Conservation (phyloP, 1,140 invertebrate genomes). For the Saccostrea cuccullata region DNA sequence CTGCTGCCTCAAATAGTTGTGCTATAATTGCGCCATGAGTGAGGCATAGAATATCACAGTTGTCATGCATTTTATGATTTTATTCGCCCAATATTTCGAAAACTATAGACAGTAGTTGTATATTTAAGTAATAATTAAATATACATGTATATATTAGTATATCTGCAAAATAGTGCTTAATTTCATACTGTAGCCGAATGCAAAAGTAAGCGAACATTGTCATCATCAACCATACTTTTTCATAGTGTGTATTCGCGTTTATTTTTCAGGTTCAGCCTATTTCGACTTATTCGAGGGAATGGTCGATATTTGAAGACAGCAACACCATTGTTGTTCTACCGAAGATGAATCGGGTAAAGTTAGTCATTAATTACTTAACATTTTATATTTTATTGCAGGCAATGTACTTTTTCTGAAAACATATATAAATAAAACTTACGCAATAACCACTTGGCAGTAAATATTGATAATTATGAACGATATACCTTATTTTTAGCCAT, state of each 20-base stretch:
- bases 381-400: neutral
- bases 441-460: neutral
- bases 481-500: too few species aligned
- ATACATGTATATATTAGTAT: neutral
- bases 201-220: neutral
- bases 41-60: too few species aligned
- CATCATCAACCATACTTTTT: neutral
- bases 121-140: neutral
- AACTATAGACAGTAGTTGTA: neutral
- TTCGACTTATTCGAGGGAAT: neutral
- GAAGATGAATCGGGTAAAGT: neutral
- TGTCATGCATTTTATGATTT: too few species aligned
- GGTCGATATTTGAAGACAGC: neutral
- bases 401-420: conserved; percentile 8
- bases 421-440: conserved; percentile 7
- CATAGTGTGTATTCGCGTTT: neutral
- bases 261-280: neutral
- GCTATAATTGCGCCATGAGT: too few species aligned
- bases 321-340: neutral
- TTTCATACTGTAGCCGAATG: neutral
- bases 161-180: neutral
- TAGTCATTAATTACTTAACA: neutral
- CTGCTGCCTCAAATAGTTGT: neutral
- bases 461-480: too few species aligned
- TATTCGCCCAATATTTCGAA: neutral